phyloP scores from a whole-genome alignment of 2,888 invertebrate genomes.

The Slavum lentiscoides region DNA sequence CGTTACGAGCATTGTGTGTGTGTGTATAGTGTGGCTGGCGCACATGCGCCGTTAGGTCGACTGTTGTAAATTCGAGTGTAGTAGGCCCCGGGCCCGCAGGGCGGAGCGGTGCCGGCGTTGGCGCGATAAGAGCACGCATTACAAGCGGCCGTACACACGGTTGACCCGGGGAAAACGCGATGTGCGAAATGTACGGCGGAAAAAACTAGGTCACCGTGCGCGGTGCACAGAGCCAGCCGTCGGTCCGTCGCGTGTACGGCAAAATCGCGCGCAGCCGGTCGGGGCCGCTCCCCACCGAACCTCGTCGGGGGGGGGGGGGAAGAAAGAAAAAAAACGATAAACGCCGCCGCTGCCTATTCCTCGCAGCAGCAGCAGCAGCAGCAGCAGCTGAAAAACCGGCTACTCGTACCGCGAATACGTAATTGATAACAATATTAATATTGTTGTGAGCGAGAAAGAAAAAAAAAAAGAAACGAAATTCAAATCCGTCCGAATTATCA shows the following conservation, averaged over 20 bases:
- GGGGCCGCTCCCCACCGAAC: too few species aligned
- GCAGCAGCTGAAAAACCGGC: too few species aligned
- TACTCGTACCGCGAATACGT: too few species aligned
- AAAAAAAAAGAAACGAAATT: too few species aligned
- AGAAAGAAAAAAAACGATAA: too few species aligned
- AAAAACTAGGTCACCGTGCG: slow-evolving; percentile 38
- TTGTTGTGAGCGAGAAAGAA: too few species aligned
- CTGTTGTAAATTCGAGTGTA: neutral
- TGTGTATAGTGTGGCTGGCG: neutral
- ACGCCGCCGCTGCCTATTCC: too few species aligned
- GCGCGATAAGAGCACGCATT: slow-evolving; percentile 30
- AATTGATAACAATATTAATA: too few species aligned
- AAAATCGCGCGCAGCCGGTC: slow-evolving; percentile 20
- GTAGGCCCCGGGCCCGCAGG: neutral
- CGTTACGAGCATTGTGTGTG: neutral
- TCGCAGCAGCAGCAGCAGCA: too few species aligned
- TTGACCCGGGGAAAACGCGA: slow-evolving; percentile 44
- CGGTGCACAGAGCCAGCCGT: neutral
- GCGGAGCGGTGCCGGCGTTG: neutral
- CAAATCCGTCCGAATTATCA: too few species aligned
- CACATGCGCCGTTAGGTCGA: neutral
- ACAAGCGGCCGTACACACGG: neutral
- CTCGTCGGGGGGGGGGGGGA: too few species aligned
- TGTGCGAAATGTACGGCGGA: slow-evolving; percentile 24
- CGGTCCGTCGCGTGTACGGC: slow-evolving; percentile 19